phyloP scores from a whole-genome alignment of 2,797 vertebrate genomes.

The Kryptolebias ocellatus region DNA sequence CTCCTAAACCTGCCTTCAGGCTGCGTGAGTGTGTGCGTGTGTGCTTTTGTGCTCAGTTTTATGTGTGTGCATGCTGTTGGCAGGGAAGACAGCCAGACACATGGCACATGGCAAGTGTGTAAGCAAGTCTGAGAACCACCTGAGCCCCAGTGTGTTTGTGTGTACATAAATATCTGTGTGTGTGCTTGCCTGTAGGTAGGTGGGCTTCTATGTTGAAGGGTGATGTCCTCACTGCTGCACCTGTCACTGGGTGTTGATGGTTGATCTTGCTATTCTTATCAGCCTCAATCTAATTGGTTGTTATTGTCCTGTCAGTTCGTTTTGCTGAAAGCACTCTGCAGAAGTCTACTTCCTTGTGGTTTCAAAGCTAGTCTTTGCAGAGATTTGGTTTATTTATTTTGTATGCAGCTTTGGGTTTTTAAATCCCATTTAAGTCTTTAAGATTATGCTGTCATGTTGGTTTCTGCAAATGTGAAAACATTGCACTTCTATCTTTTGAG shows the following conservation, averaged over 20 bases:
- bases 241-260: constrained; percentile 62
- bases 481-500: not conserved
- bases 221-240: constrained; percentile 51
- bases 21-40: constrained; percentile 38
- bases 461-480: not conserved
- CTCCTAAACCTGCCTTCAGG: constrained; percentile 47
- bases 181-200: constrained; percentile 37
- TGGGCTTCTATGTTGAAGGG: constrained; percentile 52
- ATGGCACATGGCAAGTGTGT: constrained; percentile 64
- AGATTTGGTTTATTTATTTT: constrained; percentile 3
- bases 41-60: constrained; percentile 6
- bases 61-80: constrained; percentile 52
- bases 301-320: constrained; percentile 42
- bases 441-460: not conserved
- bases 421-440: not conserved
- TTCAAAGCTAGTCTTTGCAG: not conserved
- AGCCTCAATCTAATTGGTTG: constrained; percentile 56
- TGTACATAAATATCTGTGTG: constrained; percentile 7
- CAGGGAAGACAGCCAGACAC: constrained; percentile 62
- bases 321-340: constrained; percentile 21
- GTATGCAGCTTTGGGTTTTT: not conserved
- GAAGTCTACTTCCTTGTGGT: constrained; percentile 15
- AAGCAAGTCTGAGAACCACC: constrained; percentile 70
- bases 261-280: constrained; percentile 52
- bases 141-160: constrained; percentile 57